Base-by-base conservation (phyloP, 2,888 invertebrate genomes). In the Dexiosoma caninum region DNA sequence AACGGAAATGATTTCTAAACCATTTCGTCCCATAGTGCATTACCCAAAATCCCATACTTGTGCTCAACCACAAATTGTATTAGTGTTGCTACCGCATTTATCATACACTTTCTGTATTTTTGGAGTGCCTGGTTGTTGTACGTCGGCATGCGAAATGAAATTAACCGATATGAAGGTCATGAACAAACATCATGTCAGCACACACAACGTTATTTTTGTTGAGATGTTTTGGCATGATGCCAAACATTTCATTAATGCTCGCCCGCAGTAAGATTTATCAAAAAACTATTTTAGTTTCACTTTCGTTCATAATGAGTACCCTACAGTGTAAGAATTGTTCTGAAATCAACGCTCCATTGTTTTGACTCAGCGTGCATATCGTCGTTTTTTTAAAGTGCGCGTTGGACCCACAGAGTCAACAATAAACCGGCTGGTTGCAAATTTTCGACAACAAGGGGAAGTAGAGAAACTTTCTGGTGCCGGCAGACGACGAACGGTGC, bases 121-220 rank as follows among this genome's bases (percentile, higher is more conserved):
- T 60, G 30, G 14, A 30, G 40, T 21, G 40, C 23, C 53, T 55
- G 55, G 55, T 32, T 51, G 6, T 55, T 30, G 6, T 55, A 30
- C 44, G 53, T 40, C 51, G 16, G 30, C 40, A 77, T 76, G 77
- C 67, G 81, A 83, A 82, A 78, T 81, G 81, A 82, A 83, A 82
- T 79, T 78, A 83, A 83, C 83, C 83, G 81, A 76, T 49, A 62
- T 74, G 83, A 84, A 83, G 83, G 84, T 84, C 84, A 83, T 27
- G 44, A 14, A n/a, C 69, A 12, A 44, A n/a, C 64, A 46, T 32
- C 59, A 55, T 37, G 30, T 30, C 59, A 10, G 16, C 32, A 57
- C 12, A 59, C 3, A 23, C 9, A 2, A 16, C 59, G 67, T 32
- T 49, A 53, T 71, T 59, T 77, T 12, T 64, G 30, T 44, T 53